A percentile compares a stretch with the other conserved stretches of the same genome.
Evolutionary conservation across 1,140 invertebrate genomes (phyloP).

Genomic region (Megalopta genalis): DNA sequence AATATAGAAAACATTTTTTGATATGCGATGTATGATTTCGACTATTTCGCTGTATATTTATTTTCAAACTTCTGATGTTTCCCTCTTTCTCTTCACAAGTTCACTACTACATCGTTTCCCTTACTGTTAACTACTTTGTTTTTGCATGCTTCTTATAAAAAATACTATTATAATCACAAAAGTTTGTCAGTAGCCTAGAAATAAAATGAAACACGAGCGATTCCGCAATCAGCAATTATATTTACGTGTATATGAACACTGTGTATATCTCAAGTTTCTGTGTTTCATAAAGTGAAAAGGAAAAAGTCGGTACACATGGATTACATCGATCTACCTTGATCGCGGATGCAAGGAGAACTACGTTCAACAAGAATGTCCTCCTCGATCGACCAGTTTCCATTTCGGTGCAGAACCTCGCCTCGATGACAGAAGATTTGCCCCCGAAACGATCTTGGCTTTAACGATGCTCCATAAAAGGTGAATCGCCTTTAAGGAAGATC

Average conservation of each 20-base stretch:
- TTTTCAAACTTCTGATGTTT: too few relatives aligned
- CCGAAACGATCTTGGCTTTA: constrained; percentile 36
- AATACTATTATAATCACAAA: not conserved
- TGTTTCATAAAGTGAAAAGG: not conserved
- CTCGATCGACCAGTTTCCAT: constrained; percentile 35
- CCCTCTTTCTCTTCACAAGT: too few relatives aligned
- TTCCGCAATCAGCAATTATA: too few relatives aligned
- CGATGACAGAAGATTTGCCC: constrained; percentile 22
- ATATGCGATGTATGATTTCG: too few relatives aligned
- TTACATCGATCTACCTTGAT: constrained; percentile 46
- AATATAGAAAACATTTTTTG: too few relatives aligned
- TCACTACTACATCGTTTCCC: too few relatives aligned
- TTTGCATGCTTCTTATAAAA: too few relatives aligned
- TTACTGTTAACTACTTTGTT: too few relatives aligned
- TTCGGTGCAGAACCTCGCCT: constrained; percentile 16
- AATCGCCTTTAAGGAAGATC: constrained; percentile 28
- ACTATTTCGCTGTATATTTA: too few relatives aligned
- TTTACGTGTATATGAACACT: too few relatives aligned
- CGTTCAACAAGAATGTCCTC: too few relatives aligned
- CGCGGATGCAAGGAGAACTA: constrained; percentile 31
- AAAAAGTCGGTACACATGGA: not conserved
- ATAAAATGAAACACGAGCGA: too few relatives aligned
- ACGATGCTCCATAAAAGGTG: constrained; percentile 35
- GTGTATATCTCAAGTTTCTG: not conserved
- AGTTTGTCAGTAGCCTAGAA: not conserved